These are phyloP conservation scores for Hoplias malabaricus DNA, from an alignment of 2,113 vertebrate species.

Conservation along the genomic window DNA sequence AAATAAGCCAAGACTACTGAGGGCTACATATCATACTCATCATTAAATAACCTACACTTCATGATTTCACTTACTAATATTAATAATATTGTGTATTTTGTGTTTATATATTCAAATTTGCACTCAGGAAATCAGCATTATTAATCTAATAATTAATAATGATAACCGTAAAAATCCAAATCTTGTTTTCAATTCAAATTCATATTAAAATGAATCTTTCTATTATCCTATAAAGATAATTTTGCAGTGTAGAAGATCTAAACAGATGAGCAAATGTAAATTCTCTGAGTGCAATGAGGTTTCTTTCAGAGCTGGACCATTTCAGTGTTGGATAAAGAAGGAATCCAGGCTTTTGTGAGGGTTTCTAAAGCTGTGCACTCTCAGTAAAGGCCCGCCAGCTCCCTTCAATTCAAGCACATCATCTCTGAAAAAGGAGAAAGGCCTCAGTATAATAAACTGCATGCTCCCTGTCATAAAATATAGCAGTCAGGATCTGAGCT, in stretches of 20 bases:
- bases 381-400: background rate
- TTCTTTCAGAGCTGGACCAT: background rate
- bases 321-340: background rate
- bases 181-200: no score
- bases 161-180: no score
- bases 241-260: background rate
- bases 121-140: no score
- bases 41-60: no score
- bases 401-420: slow-evolving; percentile 19
- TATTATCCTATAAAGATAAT: background rate
- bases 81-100: no score
- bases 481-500: background rate
- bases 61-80: no score
- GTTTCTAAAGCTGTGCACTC: background rate
- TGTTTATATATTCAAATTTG: no score
- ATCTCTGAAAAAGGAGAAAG: background rate
- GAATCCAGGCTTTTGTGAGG: background rate
- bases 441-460: slow-evolving; percentile 2
- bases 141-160: no score
- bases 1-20: no score
- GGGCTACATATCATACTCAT: no score
- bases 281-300: background rate
- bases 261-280: background rate
- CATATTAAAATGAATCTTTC: no score
- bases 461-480: background rate